Percentiles rank a stretch among this genome's conserved stretches.
Conservation (phyloP, 2,888 invertebrate species). For the Limnephilus auricula region DNA sequence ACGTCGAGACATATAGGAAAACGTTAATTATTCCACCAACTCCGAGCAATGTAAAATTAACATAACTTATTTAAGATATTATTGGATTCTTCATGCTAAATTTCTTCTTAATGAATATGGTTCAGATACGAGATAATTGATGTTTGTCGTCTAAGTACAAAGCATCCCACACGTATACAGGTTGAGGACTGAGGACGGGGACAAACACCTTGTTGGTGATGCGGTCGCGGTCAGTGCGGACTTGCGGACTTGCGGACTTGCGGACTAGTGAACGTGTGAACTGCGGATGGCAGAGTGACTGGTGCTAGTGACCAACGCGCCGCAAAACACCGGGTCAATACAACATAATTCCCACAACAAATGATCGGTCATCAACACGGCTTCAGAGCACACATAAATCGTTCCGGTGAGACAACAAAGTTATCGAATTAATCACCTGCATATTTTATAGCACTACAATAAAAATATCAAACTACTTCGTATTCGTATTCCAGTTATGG, state of each 20-base stretch:
- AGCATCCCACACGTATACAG: background rate
- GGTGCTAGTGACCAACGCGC: too few relatives aligned
- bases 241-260: background rate
- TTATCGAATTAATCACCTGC: background rate
- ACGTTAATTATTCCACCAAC: background rate
- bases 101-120: background rate
- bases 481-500: too few relatives aligned
- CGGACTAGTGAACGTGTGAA: background rate
- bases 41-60: background rate
- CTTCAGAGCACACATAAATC: background rate
- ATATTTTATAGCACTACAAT: too few relatives aligned
- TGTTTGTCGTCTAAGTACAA: background rate
- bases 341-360: conserved; percentile 4
- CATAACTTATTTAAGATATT: background rate
- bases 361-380: conserved; percentile 16
- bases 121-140: background rate
- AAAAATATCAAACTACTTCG: too few relatives aligned
- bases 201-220: background rate
- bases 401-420: background rate
- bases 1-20: too few relatives aligned
- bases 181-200: background rate
- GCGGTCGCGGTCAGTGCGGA: background rate
- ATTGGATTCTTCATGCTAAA: background rate
- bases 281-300: too few relatives aligned
- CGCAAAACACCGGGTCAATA: background rate